Base-by-base conservation (phyloP, 2,113 vertebrate genomes). In the Rhea pennata region DNA sequence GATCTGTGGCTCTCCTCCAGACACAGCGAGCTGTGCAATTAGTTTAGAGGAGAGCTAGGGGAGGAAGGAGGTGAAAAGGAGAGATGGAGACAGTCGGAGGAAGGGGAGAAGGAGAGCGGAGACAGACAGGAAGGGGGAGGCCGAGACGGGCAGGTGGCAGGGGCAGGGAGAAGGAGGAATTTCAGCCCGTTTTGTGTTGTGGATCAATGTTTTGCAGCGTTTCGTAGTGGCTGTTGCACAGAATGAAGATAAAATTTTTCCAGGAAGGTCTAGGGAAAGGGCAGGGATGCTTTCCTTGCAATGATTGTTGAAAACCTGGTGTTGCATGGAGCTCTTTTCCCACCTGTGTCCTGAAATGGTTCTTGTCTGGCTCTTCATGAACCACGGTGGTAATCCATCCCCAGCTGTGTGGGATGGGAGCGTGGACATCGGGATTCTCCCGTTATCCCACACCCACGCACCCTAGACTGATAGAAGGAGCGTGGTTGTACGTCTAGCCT, bases 1-100 rank as follows among this genome's bases (percentile, higher is more conserved):
- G 98, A 99, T 99, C 98, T 94, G 98, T 98, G 98, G 98, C 96
- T 96, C 96, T 96, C 96, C 95, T 97, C 94, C 96, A 98, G 96
- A 97, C 96, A 93, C 98, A 93, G 98, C 97, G 98, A 96, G 97
- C 96, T 36, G 86, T 97, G 98, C 98, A 96, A 98, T 98, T 98
- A 97, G 98, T 98, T 98, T 97, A 97, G 98, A 98, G 98, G 96
- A 96, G 96, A 97, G 97, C 96, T 96, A 48, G 91, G 95, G 92
- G 93, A 87, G 70, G 90, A 23, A 67, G 89, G 89, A 72, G 78
- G 87, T 54, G 58, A 67, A 26, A 23, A 72, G 83, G 81, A 72
- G 88, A 79, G 82, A 58, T 0, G 62, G 81, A 80, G 84, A 8
- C 65, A 40, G 77, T 13, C 71, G 24, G 73, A 59, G 66, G 82